Conservation (phyloP, 92 coral and sea anemone species). For the Epizoanthus stellaris region DNA sequence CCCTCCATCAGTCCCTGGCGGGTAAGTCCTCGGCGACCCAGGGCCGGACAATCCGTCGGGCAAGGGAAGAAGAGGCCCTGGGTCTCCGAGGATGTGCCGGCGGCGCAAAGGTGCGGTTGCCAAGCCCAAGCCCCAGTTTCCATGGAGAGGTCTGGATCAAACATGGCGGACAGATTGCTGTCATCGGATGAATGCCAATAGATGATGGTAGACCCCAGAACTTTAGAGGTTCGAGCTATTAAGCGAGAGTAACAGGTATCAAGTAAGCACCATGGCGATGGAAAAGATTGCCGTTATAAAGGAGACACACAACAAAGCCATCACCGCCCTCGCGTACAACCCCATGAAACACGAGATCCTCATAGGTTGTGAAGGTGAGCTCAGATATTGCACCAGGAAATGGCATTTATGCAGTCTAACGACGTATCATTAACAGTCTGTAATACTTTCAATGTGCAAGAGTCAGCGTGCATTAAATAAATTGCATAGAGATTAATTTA, state of each 20-base stretch:
- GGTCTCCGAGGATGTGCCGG: no score
- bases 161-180: conserved; percentile 27
- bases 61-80: no score
- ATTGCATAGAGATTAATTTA: no score
- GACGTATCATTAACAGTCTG: no score
- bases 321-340: conserved; percentile 93
- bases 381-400: no score
- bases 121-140: conserved; percentile 22
- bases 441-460: no score
- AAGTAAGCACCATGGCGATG: conserved; percentile 83
- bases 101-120: conserved; percentile 7
- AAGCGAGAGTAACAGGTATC: not conserved
- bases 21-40: no score
- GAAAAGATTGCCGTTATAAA: conserved; percentile 87
- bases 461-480: no score
- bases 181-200: not conserved
- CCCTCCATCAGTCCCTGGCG: no score
- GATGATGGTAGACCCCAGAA: not conserved
- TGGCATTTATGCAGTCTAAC: no score
- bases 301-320: conserved; percentile 90
- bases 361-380: conserved; percentile 93
- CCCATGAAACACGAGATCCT: conserved; percentile 98
- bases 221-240: not conserved
- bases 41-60: no score
- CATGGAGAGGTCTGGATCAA: conserved; percentile 31